Base-by-base conservation (phyloP, 2,113 vertebrate species). In the Oryzias celebensis region DNA sequence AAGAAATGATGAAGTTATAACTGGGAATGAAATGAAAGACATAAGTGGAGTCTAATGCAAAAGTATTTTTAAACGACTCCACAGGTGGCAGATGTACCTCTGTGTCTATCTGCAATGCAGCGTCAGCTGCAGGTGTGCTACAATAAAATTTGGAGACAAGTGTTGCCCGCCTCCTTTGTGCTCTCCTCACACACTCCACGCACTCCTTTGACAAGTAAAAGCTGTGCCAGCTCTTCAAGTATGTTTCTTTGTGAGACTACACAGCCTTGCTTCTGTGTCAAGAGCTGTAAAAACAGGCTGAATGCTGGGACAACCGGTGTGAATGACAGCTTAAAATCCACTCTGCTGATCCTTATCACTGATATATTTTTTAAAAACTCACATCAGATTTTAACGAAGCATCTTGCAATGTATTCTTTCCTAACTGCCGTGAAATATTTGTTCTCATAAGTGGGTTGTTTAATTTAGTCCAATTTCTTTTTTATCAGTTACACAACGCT, bases 201-300 rank as follows among this genome's bases (percentile, higher is more conserved):
- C 60, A 36, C 65, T 45, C 50, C 57, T 62, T 48, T 80, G 80
- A 83, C 80, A 82, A 68, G 47, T 62, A 42, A 80, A 70, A 73
- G 60, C 57, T 45, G 69, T n/a, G 52, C 64, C 68, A 17, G 55
- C 60, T 78, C 52, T 65, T 22, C 52, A 71, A 68, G 68, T 36
- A 62, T 52, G 45, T 71, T 76, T 73, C n/a, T 28, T 54, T 67
- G 8, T 41, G 67, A 61, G 65, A 61, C 43, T 52, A 77, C 73
- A 83, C 70, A 75, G 64, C 60, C 23, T 42, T 28, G 66, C 63
- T 67, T 61, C 66, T 62, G 26, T 51, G 52, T 58, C 62, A 18
- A 78, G 52, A 14, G 69, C 50, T 24, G 17, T 50, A 63, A 73
- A 72, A 73, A 75, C 78, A 69, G 59, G 73, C 60, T 49, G 4